phyloP scores from a whole-genome alignment of 2,797 vertebrate species.

The Alauda arvensis region DNA sequence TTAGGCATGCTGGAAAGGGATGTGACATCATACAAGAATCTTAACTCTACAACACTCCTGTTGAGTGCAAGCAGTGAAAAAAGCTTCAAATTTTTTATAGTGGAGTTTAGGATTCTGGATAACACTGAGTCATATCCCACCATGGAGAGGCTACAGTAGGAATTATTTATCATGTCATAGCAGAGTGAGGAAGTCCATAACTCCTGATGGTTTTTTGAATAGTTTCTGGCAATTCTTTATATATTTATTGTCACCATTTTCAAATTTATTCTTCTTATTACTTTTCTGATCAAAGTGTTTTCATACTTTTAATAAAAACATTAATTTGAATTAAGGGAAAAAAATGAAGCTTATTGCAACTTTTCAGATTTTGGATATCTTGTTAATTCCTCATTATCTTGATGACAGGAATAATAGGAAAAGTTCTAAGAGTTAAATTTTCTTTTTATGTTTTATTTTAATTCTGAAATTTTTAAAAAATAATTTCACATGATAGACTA shows the following conservation, averaged over 20 bases:
- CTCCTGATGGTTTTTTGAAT: neutral
- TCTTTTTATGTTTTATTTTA: neutral
- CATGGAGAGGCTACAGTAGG: neutral
- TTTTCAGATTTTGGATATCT: neutral
- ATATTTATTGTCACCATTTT: conserved; percentile 2
- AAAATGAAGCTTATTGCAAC: neutral
- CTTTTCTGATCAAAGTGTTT: neutral
- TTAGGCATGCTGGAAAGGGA: neutral
- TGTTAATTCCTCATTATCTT: neutral
- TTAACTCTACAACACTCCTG: neutral
- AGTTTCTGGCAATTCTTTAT: neutral
- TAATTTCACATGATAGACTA: neutral
- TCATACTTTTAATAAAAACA: neutral
- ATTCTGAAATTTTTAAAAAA: neutral
- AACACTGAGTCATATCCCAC: neutral
- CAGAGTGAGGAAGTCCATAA: neutral
- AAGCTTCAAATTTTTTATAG: neutral
- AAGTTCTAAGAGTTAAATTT: neutral
- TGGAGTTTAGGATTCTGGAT: neutral
- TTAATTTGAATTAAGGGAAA: neutral
- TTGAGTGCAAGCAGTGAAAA: neutral
- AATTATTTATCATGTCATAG: neutral
- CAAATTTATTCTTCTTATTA: neutral
- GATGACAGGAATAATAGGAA: neutral
- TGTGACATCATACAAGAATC: neutral